A percentile compares a stretch with the other conserved stretches of the same genome.
phyloP scores from a whole-genome alignment of 2,113 vertebrate species.

The Nerophis ophidion region DNA sequence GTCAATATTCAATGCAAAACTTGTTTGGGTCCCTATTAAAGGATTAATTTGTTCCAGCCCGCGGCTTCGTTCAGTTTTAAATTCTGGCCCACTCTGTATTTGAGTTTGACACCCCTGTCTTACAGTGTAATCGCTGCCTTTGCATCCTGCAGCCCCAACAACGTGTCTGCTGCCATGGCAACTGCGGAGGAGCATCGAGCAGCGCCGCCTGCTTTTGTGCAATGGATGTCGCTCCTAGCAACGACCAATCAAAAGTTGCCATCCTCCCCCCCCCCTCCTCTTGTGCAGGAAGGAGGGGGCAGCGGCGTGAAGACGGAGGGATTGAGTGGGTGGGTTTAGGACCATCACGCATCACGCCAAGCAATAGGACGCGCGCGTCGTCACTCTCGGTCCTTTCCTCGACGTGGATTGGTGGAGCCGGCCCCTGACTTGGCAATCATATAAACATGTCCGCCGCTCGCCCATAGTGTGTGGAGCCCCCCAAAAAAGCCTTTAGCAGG shows the following conservation, averaged over 20 bases:
- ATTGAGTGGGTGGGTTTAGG: constrained; percentile 58
- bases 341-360: constrained; percentile 36
- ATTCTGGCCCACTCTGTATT: too few species aligned
- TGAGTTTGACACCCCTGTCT: too few species aligned
- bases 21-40: too few species aligned
- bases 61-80: too few species aligned
- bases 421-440: constrained; percentile 66
- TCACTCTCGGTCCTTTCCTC: constrained; percentile 51
- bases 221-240: constrained; percentile 73
- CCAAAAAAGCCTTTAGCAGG: constrained; percentile 51
- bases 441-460: constrained; percentile 75
- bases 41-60: too few species aligned
- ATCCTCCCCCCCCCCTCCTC: constrained; percentile 34
- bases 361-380: constrained; percentile 55
- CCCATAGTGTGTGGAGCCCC: constrained; percentile 52
- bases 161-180: constrained; percentile 81
- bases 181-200: constrained; percentile 72
- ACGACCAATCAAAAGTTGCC: constrained; percentile 79
- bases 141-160: constrained; percentile 63
- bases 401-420: constrained; percentile 63
- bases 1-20: too few species aligned
- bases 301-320: constrained; percentile 62
- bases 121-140: constrained; percentile 46
- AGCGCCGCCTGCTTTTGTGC: constrained; percentile 72
- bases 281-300: constrained; percentile 24